A percentile compares a stretch with the other conserved stretches of the same genome.
Evolutionary conservation across 2,797 vertebrate species (phyloP).

Genomic region (Poecilia velifera): DNA sequence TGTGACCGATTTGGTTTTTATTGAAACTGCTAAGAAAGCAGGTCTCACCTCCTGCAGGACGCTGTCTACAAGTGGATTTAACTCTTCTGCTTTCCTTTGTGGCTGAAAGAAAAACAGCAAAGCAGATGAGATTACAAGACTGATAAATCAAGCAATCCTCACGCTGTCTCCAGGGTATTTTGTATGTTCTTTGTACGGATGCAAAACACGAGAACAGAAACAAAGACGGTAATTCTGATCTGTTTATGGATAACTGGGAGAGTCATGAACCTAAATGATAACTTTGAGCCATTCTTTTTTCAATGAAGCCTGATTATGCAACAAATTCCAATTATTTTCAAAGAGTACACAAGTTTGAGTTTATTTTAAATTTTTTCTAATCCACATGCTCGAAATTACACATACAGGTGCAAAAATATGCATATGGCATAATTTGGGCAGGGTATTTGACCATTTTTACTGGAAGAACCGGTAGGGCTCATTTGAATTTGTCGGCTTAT

Average conservation of each 20-base stretch:
- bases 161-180: neutral
- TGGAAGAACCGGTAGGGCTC: neutral
- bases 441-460: neutral
- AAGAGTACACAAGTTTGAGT: neutral
- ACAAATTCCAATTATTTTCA: neutral
- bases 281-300: neutral
- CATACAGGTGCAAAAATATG: neutral
- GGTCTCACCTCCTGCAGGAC: conserved; percentile 89
- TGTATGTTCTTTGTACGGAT: neutral
- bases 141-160: neutral
- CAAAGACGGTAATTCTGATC: neutral
- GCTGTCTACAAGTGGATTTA: conserved; percentile 89
- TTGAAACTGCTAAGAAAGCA: neutral
- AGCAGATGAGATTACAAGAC: conserved; percentile 16
- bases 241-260: neutral
- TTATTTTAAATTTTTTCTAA: neutral
- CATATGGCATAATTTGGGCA: neutral
- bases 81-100: conserved; percentile 90
- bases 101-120: conserved; percentile 76
- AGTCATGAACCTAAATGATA: neutral
- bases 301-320: neutral
- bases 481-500: neutral
- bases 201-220: conserved; percentile 10
- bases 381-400: neutral
- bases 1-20: neutral